Evolutionary conservation across 2,888 invertebrate genomes (phyloP), one percentile per base, ranked within the genome.

Genomic region (Prostheceraeus crozeri): DNA sequence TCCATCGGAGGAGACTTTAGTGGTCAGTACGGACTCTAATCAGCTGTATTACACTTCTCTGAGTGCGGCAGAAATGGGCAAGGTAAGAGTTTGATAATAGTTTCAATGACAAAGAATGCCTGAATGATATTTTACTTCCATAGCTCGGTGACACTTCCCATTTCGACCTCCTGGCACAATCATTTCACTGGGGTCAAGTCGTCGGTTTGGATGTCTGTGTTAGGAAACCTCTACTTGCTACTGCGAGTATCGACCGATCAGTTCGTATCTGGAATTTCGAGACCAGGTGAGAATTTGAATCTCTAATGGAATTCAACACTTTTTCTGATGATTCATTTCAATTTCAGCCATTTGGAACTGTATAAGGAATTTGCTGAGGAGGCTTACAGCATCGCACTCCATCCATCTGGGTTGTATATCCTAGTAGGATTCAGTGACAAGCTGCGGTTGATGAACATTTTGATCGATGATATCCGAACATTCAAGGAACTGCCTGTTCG

Each of bases 211-310:
- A 88, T 1, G 81, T 87, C 65, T 90, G 91, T 70, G 82, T 85
- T 1, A 87, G 91, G 84, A 90, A 90, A 72, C 86, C 90, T 0
- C 83, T 90, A 58, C 83, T 90, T 63, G 84, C 90, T 78, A 90
- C 91, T 0, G 80, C 77, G 56, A 85, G 86, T 45, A 78, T 82
- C 51, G 93, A 93, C 74, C 83, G 86, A 66, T 87, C 87, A 33
- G 82, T 93, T 52, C 81, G 89, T 55, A 82, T 93, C 46, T 93
- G 93, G 91, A 88, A 93, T 72, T 91, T 87, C 72, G 85, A 88
- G 76, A 85, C 84, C 0, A 84, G 84, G 71, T 84, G 64, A 61
- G 66, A 46, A 21, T 1, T 25, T 14, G 6, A 40, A 8, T 33
- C 10, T 33, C n/a, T 33, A 33, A 10, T 33, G 10, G 11, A 33